phyloP scores from a whole-genome alignment of 30 jellyfish, hydroid and myxozoan genomes.

The Calvadosia cruxmelitensis region DNA sequence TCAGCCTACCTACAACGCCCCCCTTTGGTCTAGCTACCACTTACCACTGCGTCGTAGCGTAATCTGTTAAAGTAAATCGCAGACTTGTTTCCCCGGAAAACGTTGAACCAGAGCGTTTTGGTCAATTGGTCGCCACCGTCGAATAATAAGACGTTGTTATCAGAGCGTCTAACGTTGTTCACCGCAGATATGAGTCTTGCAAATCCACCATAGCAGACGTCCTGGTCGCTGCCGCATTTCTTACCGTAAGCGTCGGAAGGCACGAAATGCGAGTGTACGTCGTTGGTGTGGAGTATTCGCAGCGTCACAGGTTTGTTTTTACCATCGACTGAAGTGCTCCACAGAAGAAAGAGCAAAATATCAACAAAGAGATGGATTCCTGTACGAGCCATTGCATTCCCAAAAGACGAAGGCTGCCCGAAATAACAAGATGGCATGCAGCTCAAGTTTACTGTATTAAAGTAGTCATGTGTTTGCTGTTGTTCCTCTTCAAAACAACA shows the following conservation, averaged over 20 bases:
- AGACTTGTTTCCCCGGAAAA: slow-evolving; percentile 42
- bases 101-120: slow-evolving; percentile 59
- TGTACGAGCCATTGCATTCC: too few relatives aligned
- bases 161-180: slow-evolving; percentile 8
- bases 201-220: slow-evolving; percentile 64
- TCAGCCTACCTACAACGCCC: too few relatives aligned
- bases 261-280: slow-evolving; percentile 39
- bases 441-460: too few relatives aligned
- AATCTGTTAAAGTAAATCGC: slow-evolving; percentile 25
- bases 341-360: too few relatives aligned
- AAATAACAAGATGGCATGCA: too few relatives aligned
- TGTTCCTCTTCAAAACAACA: too few relatives aligned
- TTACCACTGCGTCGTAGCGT: slow-evolving; percentile 49
- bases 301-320: too few relatives aligned
- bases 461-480: too few relatives aligned
- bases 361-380: too few relatives aligned
- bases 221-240: slow-evolving; percentile 8
- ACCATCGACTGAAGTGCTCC: too few relatives aligned
- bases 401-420: too few relatives aligned
- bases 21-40: too few relatives aligned
- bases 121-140: slow-evolving; percentile 72
- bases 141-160: slow-evolving; percentile 8
- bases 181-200: slow-evolving; percentile 21
- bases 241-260: slow-evolving; percentile 35
- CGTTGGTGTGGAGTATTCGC: slow-evolving; percentile 52